Evolutionary conservation across 2,113 vertebrate species (phyloP).

Genomic region (Ifrita kowaldi): DNA sequence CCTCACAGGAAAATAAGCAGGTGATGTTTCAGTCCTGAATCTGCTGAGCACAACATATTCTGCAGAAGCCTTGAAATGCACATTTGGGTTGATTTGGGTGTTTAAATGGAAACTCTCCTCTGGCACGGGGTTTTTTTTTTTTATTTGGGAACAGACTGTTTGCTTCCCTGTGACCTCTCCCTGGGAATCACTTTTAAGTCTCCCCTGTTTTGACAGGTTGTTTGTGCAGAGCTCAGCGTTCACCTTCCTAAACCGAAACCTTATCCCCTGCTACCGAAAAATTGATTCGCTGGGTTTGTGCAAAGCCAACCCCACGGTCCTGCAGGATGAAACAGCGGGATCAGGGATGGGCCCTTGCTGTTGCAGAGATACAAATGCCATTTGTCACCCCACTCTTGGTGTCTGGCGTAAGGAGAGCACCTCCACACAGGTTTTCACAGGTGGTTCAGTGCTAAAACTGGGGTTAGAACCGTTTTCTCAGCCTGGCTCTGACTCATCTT

Average conservation of each 20-base stretch:
- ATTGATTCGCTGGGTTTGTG: not conserved
- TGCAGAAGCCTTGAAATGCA: not conserved
- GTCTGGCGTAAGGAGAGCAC: not conserved
- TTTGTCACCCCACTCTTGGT: not conserved
- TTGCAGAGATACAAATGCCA: not conserved
- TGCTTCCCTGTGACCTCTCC: slow-evolving; percentile 12
- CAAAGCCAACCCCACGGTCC: not conserved
- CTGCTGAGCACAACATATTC: not conserved
- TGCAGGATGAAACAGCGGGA: rapidly evolving
- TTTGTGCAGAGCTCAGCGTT: slow-evolving; percentile 41
- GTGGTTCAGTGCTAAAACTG: not conserved
- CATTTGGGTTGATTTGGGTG: not conserved
- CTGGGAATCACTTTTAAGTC: slow-evolving; percentile 15
- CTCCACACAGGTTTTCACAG: not conserved
- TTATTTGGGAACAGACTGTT: not conserved
- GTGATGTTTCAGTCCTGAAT: not conserved
- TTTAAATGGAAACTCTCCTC: not conserved
- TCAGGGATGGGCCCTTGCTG: not conserved
- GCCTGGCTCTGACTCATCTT: slow-evolving; percentile 3
- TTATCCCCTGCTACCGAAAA: not conserved
- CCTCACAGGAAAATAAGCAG: not conserved
- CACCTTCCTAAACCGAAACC: slow-evolving; percentile 24
- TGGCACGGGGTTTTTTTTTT: not conserved
- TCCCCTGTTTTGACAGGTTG: slow-evolving; percentile 18
- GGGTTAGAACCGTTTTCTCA: not conserved